Evolutionary conservation across 2,113 vertebrate genomes (phyloP).

Genomic region (Cyanoramphus novaezelandiae): DNA sequence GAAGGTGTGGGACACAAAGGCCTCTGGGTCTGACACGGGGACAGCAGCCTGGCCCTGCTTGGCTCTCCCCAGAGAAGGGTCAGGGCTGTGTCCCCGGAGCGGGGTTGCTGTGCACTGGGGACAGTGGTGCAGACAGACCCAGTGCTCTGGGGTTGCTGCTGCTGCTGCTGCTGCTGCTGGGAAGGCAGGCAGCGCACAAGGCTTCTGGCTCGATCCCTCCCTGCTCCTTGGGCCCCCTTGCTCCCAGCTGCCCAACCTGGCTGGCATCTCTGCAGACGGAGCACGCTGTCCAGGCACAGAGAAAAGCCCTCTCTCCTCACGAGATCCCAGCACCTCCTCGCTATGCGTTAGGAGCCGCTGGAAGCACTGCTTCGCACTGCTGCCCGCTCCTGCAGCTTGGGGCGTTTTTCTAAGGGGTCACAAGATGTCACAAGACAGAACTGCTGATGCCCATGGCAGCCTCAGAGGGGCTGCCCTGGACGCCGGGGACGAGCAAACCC

Average conservation of each 20-base stretch:
- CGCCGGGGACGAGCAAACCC: background rate
- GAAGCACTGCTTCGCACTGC: background rate
- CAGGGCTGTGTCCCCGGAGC: too few species aligned
- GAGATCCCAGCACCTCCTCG: background rate
- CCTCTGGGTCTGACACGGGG: too few species aligned
- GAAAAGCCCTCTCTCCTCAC: background rate
- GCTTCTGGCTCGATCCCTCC: background rate
- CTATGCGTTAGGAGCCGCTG: background rate
- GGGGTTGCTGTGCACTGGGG: background rate
- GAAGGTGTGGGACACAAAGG: too few species aligned
- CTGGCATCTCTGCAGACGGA: background rate
- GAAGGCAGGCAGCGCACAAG: background rate
- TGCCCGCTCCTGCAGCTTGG: background rate
- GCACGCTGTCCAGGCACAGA: background rate
- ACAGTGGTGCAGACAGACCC: background rate
- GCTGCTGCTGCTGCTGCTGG: background rate
- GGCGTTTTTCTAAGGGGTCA: too few species aligned
- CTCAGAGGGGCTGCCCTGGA: background rate
- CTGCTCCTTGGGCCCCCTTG: background rate
- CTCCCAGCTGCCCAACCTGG: background rate
- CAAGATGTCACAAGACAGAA: background rate
- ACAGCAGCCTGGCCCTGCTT: too few species aligned
- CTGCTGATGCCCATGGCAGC: background rate
- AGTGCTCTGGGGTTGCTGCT: background rate
- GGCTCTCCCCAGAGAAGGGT: too few species aligned